These are phyloP conservation scores for Crematogaster levior DNA, from an alignment of 2,888 invertebrate genomes.

Conservation along the genomic window DNA sequence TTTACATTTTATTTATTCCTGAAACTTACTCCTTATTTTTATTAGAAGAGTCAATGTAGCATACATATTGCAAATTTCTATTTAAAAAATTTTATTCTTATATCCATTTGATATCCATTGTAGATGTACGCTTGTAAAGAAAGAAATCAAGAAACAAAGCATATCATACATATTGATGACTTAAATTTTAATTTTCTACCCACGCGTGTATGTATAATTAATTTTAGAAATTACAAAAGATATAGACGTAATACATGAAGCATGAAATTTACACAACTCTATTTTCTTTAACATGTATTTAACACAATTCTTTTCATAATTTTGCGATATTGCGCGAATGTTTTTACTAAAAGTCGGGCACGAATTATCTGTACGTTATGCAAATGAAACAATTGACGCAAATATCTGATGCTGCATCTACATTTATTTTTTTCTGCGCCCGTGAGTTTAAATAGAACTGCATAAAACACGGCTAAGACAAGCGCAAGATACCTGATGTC, in stretches of 20 bases:
- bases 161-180: neutral
- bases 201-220: neutral
- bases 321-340: neutral
- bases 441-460: conserved; percentile 58
- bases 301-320: neutral
- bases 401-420: conserved; percentile 47
- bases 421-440: conserved; percentile 56
- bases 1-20: neutral
- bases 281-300: neutral
- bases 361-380: conserved; percentile 36
- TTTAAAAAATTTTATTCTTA: neutral
- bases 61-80: neutral
- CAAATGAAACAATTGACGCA: conserved; percentile 47
- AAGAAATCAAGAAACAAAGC: neutral
- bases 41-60: neutral
- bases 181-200: neutral
- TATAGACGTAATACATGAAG: neutral
- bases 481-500: conserved; percentile 43
- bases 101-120: neutral
- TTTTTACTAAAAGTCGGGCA: neutral
- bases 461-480: conserved; percentile 52
- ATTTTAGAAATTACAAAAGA: neutral
- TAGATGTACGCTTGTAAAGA: neutral
- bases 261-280: neutral
- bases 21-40: conserved; percentile 3